Conservation (phyloP, 2,797 vertebrate genomes). For the Semotilus atromaculatus region DNA sequence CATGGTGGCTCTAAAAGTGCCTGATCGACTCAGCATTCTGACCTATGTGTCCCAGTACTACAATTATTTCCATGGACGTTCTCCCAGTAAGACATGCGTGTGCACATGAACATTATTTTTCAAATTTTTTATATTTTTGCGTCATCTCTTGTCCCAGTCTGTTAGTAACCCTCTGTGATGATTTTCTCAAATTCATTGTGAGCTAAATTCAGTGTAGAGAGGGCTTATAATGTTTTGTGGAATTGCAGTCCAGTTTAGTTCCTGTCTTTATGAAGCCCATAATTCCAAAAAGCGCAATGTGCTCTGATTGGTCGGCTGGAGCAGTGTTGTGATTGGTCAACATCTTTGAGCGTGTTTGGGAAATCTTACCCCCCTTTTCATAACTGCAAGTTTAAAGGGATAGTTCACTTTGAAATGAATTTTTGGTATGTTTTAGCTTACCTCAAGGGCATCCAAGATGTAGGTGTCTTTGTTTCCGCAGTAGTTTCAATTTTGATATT, state of each 20-base stretch:
- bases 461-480: too few relatives aligned
- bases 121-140: neutral
- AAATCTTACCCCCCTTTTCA: neutral
- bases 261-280: neutral
- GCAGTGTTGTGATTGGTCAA: neutral
- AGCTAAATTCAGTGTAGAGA: neutral
- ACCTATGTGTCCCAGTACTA: slow-evolving; percentile 99
- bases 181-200: neutral
- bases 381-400: accelerated
- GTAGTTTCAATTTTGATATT: too few relatives aligned
- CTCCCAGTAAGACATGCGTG: slow-evolving; percentile 86
- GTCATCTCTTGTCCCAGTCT: neutral
- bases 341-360: neutral
- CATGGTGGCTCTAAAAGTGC: slow-evolving; percentile 92
- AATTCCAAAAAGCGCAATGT: neutral
- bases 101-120: neutral
- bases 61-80: slow-evolving; percentile 95
- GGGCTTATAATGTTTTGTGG: neutral
- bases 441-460: too few relatives aligned
- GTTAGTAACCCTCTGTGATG: neutral
- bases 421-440: too few relatives aligned
- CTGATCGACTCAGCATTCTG: slow-evolving; percentile 95
- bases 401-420: too few relatives aligned
- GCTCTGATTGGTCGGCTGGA: neutral
- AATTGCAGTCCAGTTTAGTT: neutral